A percentile compares a stretch with the other conserved stretches of the same genome.
phyloP scores from a whole-genome alignment of 2,113 vertebrate species.

The Donacobius atricapilla region DNA sequence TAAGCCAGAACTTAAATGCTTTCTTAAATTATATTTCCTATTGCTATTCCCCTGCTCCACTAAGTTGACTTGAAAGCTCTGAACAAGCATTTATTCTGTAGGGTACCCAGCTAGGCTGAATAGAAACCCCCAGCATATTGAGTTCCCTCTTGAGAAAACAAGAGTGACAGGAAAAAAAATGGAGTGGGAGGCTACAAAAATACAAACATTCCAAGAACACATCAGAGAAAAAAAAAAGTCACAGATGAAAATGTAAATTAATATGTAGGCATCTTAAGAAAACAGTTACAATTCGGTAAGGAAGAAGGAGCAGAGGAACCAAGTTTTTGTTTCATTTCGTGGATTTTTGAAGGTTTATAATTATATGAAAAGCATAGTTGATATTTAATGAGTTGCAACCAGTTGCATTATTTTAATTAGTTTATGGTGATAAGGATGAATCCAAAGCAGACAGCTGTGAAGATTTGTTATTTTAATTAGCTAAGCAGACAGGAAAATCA shows the following conservation, averaged over 20 bases:
- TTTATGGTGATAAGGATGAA: conserved; percentile 68
- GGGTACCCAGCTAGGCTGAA: neutral
- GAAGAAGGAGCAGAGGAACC: neutral
- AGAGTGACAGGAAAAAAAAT: neutral
- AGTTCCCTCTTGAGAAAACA: neutral
- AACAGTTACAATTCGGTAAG: neutral
- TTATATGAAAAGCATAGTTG: conserved; percentile 47
- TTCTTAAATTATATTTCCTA: neutral
- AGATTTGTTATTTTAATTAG: conserved; percentile 80
- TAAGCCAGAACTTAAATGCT: neutral
- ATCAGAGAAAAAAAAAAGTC: neutral
- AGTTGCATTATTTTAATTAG: conserved; percentile 73
- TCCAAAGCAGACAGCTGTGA: conserved; percentile 68
- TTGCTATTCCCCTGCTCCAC: neutral
- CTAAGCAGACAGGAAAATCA: conserved; percentile 64
- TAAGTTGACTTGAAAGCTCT: neutral
- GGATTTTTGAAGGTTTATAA: neutral
- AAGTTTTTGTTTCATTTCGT: neutral
- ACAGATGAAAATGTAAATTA: neutral
- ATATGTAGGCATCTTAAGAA: neutral
- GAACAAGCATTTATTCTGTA: neutral
- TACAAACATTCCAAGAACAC: neutral
- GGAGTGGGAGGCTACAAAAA: neutral
- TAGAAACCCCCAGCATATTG: neutral
- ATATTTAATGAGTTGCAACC: conserved; percentile 59